These are phyloP conservation scores for Charadrius vociferus DNA, from an alignment of 2,113 vertebrate species.

Conservation along the genomic window DNA sequence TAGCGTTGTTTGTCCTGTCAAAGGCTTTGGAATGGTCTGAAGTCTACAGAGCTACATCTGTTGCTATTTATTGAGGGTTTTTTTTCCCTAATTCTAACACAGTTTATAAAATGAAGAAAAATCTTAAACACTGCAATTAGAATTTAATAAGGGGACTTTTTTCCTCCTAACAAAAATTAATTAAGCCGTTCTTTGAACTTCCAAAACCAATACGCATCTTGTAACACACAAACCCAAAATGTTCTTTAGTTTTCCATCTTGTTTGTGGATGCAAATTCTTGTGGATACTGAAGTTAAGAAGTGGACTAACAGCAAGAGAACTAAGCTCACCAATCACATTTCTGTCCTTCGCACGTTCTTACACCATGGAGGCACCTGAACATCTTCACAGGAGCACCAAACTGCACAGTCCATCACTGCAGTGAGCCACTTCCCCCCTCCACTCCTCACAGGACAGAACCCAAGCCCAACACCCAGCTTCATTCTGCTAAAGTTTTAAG, in stretches of 20 bases:
- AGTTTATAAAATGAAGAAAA: constrained; percentile 56
- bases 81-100: constrained; percentile 41
- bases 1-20: constrained; percentile 32
- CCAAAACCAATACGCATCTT: background rate
- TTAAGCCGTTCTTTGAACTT: background rate
- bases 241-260: background rate
- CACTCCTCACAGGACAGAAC: background rate
- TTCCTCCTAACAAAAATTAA: constrained; percentile 19
- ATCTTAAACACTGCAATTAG: constrained; percentile 20
- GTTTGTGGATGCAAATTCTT: background rate
- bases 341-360: background rate
- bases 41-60: constrained; percentile 63
- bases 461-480: background rate
- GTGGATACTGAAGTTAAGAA: background rate
- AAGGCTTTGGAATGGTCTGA: constrained; percentile 45
- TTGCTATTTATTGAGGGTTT: constrained; percentile 26
- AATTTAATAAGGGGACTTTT: constrained; percentile 31
- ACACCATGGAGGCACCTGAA: background rate
- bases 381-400: background rate
- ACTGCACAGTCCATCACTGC: rapidly evolving
- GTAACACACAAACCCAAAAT: background rate
- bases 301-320: background rate
- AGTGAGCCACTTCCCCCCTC: background rate
- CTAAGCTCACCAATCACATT: background rate
- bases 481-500: background rate